Conservation (phyloP, 2,888 invertebrate genomes). For the Acleris emargana region DNA sequence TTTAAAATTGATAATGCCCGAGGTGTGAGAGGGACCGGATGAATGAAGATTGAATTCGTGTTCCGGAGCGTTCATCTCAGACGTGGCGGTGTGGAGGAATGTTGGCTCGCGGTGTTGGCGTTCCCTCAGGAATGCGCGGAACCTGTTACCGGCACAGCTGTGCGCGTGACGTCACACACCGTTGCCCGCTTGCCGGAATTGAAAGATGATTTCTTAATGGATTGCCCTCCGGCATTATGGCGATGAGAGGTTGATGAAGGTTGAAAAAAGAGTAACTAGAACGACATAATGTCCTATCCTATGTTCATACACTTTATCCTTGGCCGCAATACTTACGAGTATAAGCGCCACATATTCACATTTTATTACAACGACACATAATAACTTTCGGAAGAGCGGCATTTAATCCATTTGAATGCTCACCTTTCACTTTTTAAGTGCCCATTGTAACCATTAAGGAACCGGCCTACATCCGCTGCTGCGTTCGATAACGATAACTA, state of each 20-base stretch:
- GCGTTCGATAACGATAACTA: slow-evolving; percentile 21
- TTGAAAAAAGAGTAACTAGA: not conserved
- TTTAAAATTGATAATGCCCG: too few relatives aligned
- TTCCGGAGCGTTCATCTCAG: slow-evolving; percentile 20
- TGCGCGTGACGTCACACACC: slow-evolving; percentile 59
- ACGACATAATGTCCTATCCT: not conserved
- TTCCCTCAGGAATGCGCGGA: slow-evolving; percentile 74
- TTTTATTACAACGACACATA: not conserved
- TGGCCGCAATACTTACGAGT: too few relatives aligned
- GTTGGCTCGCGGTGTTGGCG: slow-evolving; percentile 58
- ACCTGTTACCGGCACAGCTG: slow-evolving; percentile 68
- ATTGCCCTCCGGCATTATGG: slow-evolving; percentile 6
- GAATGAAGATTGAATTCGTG: too few relatives aligned
- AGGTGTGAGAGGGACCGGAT: too few relatives aligned
- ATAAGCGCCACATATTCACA: not conserved
- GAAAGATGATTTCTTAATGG: slow-evolving; percentile 17
- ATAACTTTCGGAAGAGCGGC: slow-evolving; percentile 19
- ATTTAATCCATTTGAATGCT: slow-evolving; percentile 8
- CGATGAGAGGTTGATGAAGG: not conserved
- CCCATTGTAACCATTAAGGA: not conserved
- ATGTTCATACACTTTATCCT: too few relatives aligned
- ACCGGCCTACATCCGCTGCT: slow-evolving; percentile 10
- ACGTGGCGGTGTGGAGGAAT: slow-evolving; percentile 46
- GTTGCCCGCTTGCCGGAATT: slow-evolving; percentile 46
- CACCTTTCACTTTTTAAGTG: slow-evolving; percentile 23